A percentile compares a stretch with the other conserved stretches of the same genome.
Evolutionary conservation across 2,797 vertebrate species (phyloP).

Genomic region (Trachurus trachurus): DNA sequence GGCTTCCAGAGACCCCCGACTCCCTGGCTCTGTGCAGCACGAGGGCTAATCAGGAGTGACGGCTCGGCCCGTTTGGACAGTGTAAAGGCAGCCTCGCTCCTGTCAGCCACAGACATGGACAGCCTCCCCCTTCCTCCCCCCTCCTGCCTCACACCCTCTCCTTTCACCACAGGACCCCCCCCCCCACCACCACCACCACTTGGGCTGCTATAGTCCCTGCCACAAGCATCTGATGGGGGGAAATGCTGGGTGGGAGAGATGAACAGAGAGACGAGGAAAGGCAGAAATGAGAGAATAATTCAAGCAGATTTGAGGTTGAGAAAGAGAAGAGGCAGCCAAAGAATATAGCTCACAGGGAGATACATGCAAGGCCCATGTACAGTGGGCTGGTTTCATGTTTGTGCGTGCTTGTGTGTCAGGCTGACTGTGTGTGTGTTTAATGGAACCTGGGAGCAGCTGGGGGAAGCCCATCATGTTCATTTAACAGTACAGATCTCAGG

Average conservation of each 20-base stretch:
- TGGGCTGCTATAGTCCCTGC: slow-evolving; percentile 60
- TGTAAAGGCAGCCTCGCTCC: slow-evolving; percentile 94
- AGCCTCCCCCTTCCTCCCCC: slow-evolving; percentile 80
- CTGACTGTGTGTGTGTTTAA: slow-evolving; percentile 74
- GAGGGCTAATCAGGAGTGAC: slow-evolving; percentile 96
- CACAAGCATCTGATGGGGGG: slow-evolving; percentile 70
- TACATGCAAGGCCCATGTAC: slow-evolving; percentile 44
- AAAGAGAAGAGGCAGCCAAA: slow-evolving; percentile 57
- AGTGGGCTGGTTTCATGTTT: slow-evolving; percentile 59
- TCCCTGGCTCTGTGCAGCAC: slow-evolving; percentile 88
- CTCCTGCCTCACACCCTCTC: neutral
- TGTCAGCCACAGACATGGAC: slow-evolving; percentile 89
- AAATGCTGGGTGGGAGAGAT: slow-evolving; percentile 47
- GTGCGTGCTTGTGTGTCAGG: slow-evolving; percentile 72
- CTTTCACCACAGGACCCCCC: slow-evolving; percentile 76
- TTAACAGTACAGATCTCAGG: slow-evolving; percentile 73
- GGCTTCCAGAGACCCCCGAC: slow-evolving; percentile 94
- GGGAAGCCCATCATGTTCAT: slow-evolving; percentile 80
- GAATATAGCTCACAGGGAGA: slow-evolving; percentile 48
- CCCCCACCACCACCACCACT: no score
- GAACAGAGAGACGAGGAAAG: slow-evolving; percentile 26
- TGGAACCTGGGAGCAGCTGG: slow-evolving; percentile 74
- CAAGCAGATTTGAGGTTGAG: slow-evolving; percentile 61
- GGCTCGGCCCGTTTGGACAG: slow-evolving; percentile 94
- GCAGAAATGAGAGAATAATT: slow-evolving; percentile 56